phyloP scores from a whole-genome alignment of 2,888 invertebrate species.

The Metellina segmentata region DNA sequence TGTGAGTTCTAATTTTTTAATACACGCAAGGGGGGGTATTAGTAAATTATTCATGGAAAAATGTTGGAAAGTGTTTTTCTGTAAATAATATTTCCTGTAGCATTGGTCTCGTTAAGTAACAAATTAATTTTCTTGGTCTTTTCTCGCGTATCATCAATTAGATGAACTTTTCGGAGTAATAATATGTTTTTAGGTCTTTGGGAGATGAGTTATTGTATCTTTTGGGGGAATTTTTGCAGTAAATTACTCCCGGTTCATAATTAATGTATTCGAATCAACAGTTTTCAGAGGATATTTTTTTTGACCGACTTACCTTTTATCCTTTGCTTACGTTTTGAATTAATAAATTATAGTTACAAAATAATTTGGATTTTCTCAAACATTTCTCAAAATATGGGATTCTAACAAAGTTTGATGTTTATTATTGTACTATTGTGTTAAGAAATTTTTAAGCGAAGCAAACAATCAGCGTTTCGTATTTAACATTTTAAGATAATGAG shows the following conservation, averaged over 20 bases:
- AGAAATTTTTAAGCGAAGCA: too few relatives aligned
- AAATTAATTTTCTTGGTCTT: background rate
- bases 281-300: too few relatives aligned
- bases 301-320: too few relatives aligned
- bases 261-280: background rate
- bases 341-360: too few relatives aligned
- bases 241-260: background rate
- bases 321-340: too few relatives aligned
- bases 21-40: background rate
- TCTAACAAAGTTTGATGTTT: too few relatives aligned
- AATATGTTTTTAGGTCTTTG: background rate
- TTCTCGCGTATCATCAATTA: background rate
- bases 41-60: constrained; percentile 19
- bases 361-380: too few relatives aligned
- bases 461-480: too few relatives aligned
- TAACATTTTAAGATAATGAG: too few relatives aligned
- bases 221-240: background rate
- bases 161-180: background rate
- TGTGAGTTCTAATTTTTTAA: constrained; percentile 35
- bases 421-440: too few relatives aligned
- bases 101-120: background rate
- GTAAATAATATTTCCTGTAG: background rate
- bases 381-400: too few relatives aligned
- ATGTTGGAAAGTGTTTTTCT: background rate
- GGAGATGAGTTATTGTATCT: background rate